Evolutionary conservation across 64 coral and sea anemone genomes (phyloP), one percentile per base, ranked within the genome.

Genomic region (Dendronephthya gigantea): DNA sequence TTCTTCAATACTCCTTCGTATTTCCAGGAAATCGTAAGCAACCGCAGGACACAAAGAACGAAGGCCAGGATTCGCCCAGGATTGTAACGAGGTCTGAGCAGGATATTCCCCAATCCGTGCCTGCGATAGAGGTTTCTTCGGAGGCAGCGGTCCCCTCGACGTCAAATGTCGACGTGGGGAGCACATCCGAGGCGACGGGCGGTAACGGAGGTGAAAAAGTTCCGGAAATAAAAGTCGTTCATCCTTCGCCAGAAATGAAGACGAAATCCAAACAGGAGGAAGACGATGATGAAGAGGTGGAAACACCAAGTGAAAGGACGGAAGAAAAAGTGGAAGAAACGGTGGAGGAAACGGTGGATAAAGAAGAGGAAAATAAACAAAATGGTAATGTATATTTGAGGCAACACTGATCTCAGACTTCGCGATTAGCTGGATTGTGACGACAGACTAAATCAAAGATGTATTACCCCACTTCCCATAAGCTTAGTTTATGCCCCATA

Each of bases 201-300:
- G 25, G 19, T 62, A 62, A 62, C 2, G 55, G 4, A 19, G 25
- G 2, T 22, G 17, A 62, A 6, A 66, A 34, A 34, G 27, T 79
- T 33, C 72, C 72, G 32, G 72, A 79, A 79, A 79, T 79, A 36
- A 79, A 79, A 39, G 72, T 79, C 9, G 72, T 79, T 29, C 2
- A 35, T 9, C 19, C 72, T 0, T 79, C 72, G 8, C 72, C 72
- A 9, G 36, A 79, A 34, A 29, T 79, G 2, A 79, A 79, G 36
- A 16, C 8, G 29, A 79, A 79, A 79, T 19, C 30, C 9, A 79
- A 39, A 34, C 30, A 79, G 36, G 72, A 79, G 0, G 72, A 34
- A 39, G 28, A 6, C 29, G 72, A 34, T 15, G 29, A 79, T 19
- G 72, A 79, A 79, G 72, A 17, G 7, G 72, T 28, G 72, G 32